Base-by-base conservation (phyloP, 2,888 invertebrate genomes). In the Diplolepis rosae region DNA sequence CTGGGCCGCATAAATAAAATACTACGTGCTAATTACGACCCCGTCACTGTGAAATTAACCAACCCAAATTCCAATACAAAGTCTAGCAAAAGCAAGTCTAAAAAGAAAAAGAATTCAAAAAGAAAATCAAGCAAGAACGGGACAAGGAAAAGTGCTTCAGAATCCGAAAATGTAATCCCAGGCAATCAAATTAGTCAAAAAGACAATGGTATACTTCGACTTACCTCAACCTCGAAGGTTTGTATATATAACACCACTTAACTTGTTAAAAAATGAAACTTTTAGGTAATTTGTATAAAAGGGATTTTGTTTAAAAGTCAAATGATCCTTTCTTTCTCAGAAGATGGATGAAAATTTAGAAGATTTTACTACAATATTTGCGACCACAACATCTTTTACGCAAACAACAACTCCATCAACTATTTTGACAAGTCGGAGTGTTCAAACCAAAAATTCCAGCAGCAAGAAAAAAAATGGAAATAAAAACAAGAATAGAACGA, bases 1-100 rank as follows among this genome's bases (percentile, higher is more conserved):
- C 91, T 96, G 76, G 93, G 93, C 70, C 92, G 95, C 81, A 95
- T 96, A 89, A 96, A 96, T 89, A 93, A 93, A 79, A 94, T 96
- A 72, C 89, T 96, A 77, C 91, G 93, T 65, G 92, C 92, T 76
- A 95, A 94, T 65, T 96, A 95, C 89, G 96, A 96, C 86, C 96
- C 96, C 0, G 96, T 96, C 70, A 94, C 94, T 77, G 96, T 96
- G 0, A 93, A 93, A 83, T 89, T 95, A 35, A 91, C 92, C 22
- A 82, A 80, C 42, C 78, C 56, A 22, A 79, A 76, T 50, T 45
- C 68, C 11, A 80, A 42, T 18, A 83, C 89, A 4, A 92, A 91
- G 72, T 83, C 77, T 3, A 84, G 68, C 72, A 86, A 82, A 73
- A 86, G 73, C 22, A 82, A 83, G n/a, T 79, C 80, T 7, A 88